Conservation (phyloP, 2,888 invertebrate genomes). For the Oithona nana region DNA sequence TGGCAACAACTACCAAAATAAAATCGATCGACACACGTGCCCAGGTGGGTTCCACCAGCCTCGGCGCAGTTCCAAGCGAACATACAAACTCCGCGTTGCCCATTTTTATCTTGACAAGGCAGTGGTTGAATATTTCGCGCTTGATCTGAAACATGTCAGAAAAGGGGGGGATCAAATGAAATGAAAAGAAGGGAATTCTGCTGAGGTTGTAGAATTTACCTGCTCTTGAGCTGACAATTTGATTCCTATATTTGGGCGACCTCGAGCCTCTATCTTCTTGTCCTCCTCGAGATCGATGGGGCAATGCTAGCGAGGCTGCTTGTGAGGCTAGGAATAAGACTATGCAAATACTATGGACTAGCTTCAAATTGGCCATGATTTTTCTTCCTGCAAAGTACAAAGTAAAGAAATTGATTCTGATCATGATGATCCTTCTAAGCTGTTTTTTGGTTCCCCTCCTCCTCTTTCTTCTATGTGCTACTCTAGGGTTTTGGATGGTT, state of each 20-base stretch:
- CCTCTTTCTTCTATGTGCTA: too few species aligned
- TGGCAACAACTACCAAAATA: conserved; percentile 85
- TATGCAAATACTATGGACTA: too few species aligned
- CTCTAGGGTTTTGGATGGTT: neutral
- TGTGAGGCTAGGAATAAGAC: neutral
- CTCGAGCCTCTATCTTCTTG: too few species aligned
- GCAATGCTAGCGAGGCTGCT: neutral
- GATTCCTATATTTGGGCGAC: too few species aligned
- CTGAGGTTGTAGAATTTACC: neutral
- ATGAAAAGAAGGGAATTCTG: too few species aligned
- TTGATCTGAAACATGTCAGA: conserved; percentile 19
- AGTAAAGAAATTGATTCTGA: too few species aligned
- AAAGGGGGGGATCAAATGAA: too few species aligned
- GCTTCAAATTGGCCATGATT: too few species aligned
- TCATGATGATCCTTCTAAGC: too few species aligned
- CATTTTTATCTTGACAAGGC: conserved; percentile 60
- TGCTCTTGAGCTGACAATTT: too few species aligned
- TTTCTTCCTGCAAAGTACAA: too few species aligned
- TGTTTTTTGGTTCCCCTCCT: too few species aligned
- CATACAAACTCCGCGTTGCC: conserved; percentile 70
- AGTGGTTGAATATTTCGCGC: conserved; percentile 74
- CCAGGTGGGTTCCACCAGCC: conserved; percentile 72
- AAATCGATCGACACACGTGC: conserved; percentile 78
- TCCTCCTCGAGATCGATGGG: neutral
- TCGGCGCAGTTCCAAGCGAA: conserved; percentile 80